Conservation (phyloP, 2,888 invertebrate genomes). For the Parnassius smintheus region DNA sequence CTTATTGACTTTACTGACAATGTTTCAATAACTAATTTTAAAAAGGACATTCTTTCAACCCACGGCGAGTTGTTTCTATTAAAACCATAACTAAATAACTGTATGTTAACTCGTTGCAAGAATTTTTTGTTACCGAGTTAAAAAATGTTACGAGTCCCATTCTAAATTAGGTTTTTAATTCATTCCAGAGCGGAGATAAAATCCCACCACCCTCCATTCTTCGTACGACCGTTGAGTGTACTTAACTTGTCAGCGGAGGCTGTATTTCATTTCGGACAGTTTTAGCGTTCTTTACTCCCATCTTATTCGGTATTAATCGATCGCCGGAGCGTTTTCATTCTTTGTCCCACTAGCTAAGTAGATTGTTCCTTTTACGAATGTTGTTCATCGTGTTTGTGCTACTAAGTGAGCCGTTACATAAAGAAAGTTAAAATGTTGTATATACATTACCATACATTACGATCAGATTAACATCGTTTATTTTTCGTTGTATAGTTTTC, state of each 20-base stretch:
- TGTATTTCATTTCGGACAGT: slow-evolving; percentile 61
- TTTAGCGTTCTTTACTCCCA: slow-evolving; percentile 38
- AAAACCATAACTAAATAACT: no score
- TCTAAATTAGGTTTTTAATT: slow-evolving; percentile 32
- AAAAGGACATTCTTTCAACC: no score
- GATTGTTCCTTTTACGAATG: slow-evolving; percentile 14
- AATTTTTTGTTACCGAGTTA: slow-evolving; percentile 38
- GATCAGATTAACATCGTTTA: no score
- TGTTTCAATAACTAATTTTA: no score
- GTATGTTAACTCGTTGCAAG: slow-evolving; percentile 33
- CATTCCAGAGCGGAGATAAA: slow-evolving; percentile 42
- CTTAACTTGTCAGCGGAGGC: slow-evolving; percentile 56
- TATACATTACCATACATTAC: no score
- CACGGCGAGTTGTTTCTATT: no score
- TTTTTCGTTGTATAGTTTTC: no score
- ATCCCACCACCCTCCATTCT: slow-evolving; percentile 32
- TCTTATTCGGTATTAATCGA: slow-evolving; percentile 27
- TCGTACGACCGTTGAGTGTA: slow-evolving; percentile 39
- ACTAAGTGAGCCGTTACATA: no score
- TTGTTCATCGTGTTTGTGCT: no score
- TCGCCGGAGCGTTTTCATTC: slow-evolving; percentile 21
- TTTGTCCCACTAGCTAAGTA: slow-evolving; percentile 10
- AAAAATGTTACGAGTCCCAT: slow-evolving; percentile 27
- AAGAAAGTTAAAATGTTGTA: no score
- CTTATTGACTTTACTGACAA: no score